These are phyloP conservation scores for Drosophila sp. DNA, from an alignment of 1,140 invertebrate genomes.

Conservation along the genomic window DNA sequence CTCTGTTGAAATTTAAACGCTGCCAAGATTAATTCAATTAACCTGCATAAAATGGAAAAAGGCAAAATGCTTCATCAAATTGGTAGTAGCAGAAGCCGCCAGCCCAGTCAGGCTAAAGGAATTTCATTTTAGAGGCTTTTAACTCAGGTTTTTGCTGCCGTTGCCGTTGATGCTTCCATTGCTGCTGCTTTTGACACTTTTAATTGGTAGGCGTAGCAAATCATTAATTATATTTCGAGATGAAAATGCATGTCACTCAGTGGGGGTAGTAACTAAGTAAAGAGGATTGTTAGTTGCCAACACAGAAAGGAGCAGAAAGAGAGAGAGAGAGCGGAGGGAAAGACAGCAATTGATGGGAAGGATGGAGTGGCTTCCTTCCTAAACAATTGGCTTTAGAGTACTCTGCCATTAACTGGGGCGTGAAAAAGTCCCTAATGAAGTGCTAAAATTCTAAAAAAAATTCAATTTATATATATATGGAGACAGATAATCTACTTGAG, in stretches of 20 bases:
- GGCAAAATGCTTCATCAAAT: slow-evolving; percentile 33
- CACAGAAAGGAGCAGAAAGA: not conserved
- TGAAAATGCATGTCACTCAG: slow-evolving; percentile 65
- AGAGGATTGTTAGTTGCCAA: slow-evolving; percentile 12
- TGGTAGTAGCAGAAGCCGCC: slow-evolving; percentile 26
- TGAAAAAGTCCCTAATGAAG: not conserved
- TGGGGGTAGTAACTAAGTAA: slow-evolving; percentile 17
- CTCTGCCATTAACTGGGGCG: not conserved
- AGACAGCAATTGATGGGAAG: not conserved
- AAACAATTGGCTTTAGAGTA: slow-evolving; percentile 3
- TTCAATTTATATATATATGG: too few species aligned
- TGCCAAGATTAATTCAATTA: slow-evolving; percentile 74
- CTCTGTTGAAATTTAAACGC: slow-evolving; percentile 60
- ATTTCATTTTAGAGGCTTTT: slow-evolving; percentile 41
- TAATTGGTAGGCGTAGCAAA: slow-evolving; percentile 74
- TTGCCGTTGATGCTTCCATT: slow-evolving; percentile 12
- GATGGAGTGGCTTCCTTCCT: not conserved
- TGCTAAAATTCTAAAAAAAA: not conserved
- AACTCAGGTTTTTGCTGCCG: slow-evolving; percentile 10
- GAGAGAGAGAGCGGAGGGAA: not conserved
- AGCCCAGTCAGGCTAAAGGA: slow-evolving; percentile 25
- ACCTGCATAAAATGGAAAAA: slow-evolving; percentile 36
- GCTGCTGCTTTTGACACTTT: slow-evolving; percentile 68
- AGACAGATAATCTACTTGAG: too few species aligned
- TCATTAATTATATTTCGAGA: slow-evolving; percentile 74